Conservation (phyloP, 2,797 vertebrate genomes). For the Muscicapa comitata region DNA sequence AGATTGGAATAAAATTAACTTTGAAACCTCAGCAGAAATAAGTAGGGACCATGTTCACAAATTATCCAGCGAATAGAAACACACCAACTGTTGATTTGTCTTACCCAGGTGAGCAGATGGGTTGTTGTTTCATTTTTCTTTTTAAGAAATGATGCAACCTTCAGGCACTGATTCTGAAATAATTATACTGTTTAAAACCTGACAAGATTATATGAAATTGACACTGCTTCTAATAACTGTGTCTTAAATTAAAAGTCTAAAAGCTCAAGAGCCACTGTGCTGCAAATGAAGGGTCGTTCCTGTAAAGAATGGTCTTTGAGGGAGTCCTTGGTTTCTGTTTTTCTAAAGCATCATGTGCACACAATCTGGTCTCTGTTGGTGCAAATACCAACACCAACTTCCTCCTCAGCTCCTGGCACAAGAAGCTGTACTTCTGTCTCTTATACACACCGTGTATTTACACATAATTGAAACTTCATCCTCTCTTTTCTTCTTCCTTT, state of each 20-base stretch:
- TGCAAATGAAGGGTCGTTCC: not conserved
- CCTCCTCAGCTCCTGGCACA: not conserved
- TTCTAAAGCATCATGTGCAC: not conserved
- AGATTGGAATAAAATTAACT: not conserved
- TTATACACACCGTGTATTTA: not conserved
- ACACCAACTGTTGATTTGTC: not conserved
- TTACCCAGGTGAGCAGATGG: not conserved
- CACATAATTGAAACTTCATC: not conserved
- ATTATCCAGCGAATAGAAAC: not conserved
- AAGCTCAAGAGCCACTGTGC: not conserved
- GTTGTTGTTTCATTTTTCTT: not conserved
- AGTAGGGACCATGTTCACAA: not conserved
- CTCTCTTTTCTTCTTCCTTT: not conserved
- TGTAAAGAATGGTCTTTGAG: not conserved
- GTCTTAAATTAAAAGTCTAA: not conserved
- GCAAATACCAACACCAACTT: not conserved
- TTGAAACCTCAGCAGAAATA: not conserved
- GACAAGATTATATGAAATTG: not conserved
- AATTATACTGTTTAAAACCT: not conserved
- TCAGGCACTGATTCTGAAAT: not conserved
- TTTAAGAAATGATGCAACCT: not conserved
- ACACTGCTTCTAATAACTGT: not conserved
- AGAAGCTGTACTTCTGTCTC: not conserved
- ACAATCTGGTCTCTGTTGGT: not conserved
- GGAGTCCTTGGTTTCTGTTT: not conserved